Evolutionary conservation across 2,113 vertebrate species (phyloP), one percentile per base, ranked within the genome.

Genomic region (Passer montanus): DNA sequence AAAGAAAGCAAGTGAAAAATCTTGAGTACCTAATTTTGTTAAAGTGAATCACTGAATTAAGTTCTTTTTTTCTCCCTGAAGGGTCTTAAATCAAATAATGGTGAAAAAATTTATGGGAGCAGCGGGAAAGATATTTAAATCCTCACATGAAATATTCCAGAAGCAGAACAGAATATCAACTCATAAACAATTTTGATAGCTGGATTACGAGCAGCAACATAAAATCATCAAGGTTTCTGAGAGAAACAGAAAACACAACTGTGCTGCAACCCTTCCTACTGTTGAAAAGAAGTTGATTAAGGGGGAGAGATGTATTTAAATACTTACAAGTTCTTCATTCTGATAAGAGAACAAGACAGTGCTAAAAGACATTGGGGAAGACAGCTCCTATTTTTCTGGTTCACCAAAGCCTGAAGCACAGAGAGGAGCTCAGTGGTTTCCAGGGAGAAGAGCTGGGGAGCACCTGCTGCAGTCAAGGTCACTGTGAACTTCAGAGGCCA

Each of bases 1-100:
- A 75, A 84, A 91, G 41, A 82, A 84, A 91, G 69, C 4, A 90
- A 69, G 22, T 39, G 6, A 91, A 84, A 39, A 90, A 22, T 23
- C 77, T 53, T 21, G 19, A 83, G 67, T 58, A 85, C 16, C 37
- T 39, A 15, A 16, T 77, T 80, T 82, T 76, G 39, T 63, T 53
- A 77, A 89, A 90, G 27, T 37, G 23, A 87, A 64, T 73, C 26
- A 47, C 33, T 43, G 55, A 83, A 74, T 58, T 2, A 69, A 53
- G 20, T 46, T 35, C 2, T 50, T 73, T 77, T 84, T 46, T 58
- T 41, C 33, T 78, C 63, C 19, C 33, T 63, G 26, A 27, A 52
- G 37, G 4, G 14, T 41, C 56, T 84, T 84, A 81, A 87, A 68
- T 86, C 15, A 86, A 90, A 81, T 56, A 78, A 41, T 8, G 15